Conservation (phyloP, 2,797 vertebrate genomes). For the Malurus leucopterus region DNA sequence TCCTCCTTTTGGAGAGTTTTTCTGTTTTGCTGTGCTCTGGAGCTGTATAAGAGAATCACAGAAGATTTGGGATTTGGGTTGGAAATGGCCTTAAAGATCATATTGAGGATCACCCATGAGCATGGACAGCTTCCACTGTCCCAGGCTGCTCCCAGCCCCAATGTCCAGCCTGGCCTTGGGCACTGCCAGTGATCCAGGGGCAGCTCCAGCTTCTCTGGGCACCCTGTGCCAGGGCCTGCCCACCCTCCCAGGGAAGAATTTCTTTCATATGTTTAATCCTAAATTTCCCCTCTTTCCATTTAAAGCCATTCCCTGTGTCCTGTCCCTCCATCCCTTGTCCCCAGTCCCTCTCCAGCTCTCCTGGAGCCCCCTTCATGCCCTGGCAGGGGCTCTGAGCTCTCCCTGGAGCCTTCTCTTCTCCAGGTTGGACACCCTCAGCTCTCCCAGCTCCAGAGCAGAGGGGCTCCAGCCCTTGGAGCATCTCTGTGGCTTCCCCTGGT, state of each 20-base stretch:
- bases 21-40: not conserved
- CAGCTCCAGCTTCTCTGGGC: not conserved
- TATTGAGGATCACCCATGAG: not conserved
- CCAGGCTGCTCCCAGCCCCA: not conserved
- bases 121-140: not conserved
- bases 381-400: not conserved
- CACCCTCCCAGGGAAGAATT: fast-evolving
- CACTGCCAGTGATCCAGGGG: not conserved
- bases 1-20: not conserved
- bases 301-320: not conserved
- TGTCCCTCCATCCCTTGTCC: not conserved
- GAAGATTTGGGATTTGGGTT: not conserved
- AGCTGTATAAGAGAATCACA: not conserved
- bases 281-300: not conserved
- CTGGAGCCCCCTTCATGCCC: not conserved
- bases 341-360: not conserved
- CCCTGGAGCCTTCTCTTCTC: not conserved
- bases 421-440: not conserved
- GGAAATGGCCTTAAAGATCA: not conserved
- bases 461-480: not conserved
- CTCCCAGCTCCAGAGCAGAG: not conserved
- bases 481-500: fast-evolving
- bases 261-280: not conserved
- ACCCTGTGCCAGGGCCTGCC: not conserved
- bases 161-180: not conserved